These are phyloP conservation scores for Epinotia brunnichana DNA, from an alignment of 2,888 invertebrate genomes.

Conservation along the genomic window DNA sequence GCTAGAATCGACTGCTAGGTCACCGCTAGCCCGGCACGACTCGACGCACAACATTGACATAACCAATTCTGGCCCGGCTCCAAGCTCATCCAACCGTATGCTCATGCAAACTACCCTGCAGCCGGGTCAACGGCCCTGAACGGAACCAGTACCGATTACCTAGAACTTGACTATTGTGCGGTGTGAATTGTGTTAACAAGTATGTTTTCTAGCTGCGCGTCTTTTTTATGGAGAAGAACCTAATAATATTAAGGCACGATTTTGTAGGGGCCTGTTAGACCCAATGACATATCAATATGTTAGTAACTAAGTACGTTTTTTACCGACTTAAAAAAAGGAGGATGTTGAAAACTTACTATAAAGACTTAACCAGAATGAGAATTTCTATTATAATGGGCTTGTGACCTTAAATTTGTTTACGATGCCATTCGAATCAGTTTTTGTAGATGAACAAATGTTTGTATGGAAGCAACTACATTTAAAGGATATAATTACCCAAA, in stretches of 20 bases:
- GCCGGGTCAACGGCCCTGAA: conserved; percentile 19
- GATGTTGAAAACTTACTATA: too few species aligned
- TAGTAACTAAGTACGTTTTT: too few species aligned
- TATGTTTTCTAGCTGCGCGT: background rate
- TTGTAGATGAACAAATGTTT: too few species aligned
- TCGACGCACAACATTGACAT: conserved; percentile 9
- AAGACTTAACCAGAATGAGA: background rate
- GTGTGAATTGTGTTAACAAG: background rate
- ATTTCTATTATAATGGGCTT: too few species aligned
- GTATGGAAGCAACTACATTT: too few species aligned
- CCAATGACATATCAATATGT: too few species aligned
- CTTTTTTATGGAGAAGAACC: background rate
- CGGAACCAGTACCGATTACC: conserved; percentile 22
- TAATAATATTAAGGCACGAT: background rate
- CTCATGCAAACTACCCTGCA: background rate
- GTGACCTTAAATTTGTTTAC: too few species aligned
- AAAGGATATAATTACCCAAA: too few species aligned
- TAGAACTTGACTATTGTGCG: conserved; percentile 26
- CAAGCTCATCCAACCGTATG: background rate
- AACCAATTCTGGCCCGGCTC: conserved; percentile 11
- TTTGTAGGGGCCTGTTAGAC: too few species aligned
- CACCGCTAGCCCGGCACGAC: background rate
- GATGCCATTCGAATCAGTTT: too few species aligned
- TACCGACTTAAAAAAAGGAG: too few species aligned
- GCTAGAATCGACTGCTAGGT: too few species aligned